Percentiles rank a stretch among this genome's conserved stretches.
Conservation (phyloP, 2,888 invertebrate species). For the Automeris io region DNA sequence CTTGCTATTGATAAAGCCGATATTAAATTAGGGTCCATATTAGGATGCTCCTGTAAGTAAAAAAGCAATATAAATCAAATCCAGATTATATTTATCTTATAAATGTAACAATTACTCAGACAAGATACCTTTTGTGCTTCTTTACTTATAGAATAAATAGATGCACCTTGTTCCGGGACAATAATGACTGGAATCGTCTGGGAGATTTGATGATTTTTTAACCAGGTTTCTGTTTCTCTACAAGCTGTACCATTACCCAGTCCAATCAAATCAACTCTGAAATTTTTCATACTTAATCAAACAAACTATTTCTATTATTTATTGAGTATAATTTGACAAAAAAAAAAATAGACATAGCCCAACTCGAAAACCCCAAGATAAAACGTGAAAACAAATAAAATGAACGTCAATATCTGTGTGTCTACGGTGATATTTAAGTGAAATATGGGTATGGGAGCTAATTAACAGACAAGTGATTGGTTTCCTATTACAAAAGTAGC, state of each 20-base stretch:
- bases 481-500: too few species aligned
- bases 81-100: constrained; percentile 10
- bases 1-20: constrained; percentile 87
- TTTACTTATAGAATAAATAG: constrained; percentile 92
- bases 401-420: too few species aligned
- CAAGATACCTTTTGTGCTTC: constrained; percentile 81
- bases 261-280: constrained; percentile 87
- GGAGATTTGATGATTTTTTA: constrained; percentile 68
- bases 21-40: constrained; percentile 89
- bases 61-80: neutral
- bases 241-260: constrained; percentile 95
- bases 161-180: constrained; percentile 93
- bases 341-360: neutral
- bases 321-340: too few species aligned
- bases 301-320: too few species aligned
- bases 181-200: constrained; percentile 84
- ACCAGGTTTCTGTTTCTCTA: constrained; percentile 89
- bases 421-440: too few species aligned
- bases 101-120: constrained; percentile 2
- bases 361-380: too few species aligned
- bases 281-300: too few species aligned
- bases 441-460: too few species aligned
- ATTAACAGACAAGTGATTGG: too few species aligned
- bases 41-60: constrained; percentile 82
- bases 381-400: too few species aligned